A percentile compares a stretch with the other conserved stretches of the same genome.
Evolutionary conservation across 1,140 invertebrate genomes (phyloP).

Genomic region (Sinonovacula constricta): DNA sequence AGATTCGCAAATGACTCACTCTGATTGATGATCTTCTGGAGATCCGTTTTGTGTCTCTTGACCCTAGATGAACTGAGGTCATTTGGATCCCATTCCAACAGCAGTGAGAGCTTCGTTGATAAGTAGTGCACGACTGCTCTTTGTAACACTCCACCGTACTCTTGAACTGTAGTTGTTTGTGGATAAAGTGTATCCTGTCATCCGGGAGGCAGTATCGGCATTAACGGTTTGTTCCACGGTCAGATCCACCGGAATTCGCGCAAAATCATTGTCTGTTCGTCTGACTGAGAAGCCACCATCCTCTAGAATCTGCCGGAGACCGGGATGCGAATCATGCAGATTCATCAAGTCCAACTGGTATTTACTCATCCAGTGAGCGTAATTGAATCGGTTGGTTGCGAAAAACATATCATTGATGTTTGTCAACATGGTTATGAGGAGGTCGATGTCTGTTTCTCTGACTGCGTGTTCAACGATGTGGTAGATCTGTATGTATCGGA

Average conservation of each 20-base stretch:
- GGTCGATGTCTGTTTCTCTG: constrained; percentile 41
- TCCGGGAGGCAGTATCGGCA: constrained; percentile 53
- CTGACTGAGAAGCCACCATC: constrained; percentile 46
- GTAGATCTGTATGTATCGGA: constrained; percentile 18
- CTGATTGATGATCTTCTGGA: no score
- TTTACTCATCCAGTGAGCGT: constrained; percentile 39
- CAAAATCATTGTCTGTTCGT: constrained; percentile 47
- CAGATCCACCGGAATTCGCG: constrained; percentile 49
- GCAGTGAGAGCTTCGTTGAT: neutral
- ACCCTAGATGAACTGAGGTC: neutral
- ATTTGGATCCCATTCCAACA: neutral
- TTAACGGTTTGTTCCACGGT: constrained; percentile 58
- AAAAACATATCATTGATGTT: constrained; percentile 43
- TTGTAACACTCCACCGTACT: constrained; percentile 51
- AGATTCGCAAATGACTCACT: no score
- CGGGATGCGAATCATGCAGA: constrained; percentile 39
- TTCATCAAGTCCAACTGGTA: constrained; percentile 43
- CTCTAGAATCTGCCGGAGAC: constrained; percentile 15
- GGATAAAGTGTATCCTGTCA: constrained; percentile 47
- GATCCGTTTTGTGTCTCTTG: no score
- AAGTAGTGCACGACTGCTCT: constrained; percentile 5
- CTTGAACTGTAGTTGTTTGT: constrained; percentile 5
- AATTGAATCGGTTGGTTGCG: constrained; percentile 41
- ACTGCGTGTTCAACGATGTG: constrained; percentile 22
- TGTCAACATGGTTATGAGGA: constrained; percentile 16